Conservation (phyloP, 2,888 invertebrate species). For the Ophion obscuratus region DNA sequence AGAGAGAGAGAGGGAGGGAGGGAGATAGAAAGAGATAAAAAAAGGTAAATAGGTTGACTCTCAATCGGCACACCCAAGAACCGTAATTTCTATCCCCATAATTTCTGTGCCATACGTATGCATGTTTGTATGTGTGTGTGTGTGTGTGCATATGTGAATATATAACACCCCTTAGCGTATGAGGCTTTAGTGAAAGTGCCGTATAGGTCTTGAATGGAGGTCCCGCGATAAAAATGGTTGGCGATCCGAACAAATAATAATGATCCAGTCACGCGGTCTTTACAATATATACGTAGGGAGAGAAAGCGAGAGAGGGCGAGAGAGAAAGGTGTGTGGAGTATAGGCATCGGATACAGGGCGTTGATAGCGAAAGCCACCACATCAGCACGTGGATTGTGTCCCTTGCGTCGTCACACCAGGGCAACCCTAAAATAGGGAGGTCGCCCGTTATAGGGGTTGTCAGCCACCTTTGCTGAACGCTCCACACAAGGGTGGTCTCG, state of each 20-base stretch:
- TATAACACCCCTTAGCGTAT: neutral
- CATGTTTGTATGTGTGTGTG: neutral
- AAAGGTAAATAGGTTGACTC: constrained; percentile 25
- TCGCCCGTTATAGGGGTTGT: constrained; percentile 58
- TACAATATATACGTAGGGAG: constrained; percentile 24
- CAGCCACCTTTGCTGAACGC: constrained; percentile 57
- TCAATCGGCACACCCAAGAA: constrained; percentile 12
- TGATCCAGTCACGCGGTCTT: constrained; percentile 58
- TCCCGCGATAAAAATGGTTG: constrained; percentile 50
- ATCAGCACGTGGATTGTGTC: constrained; percentile 56
- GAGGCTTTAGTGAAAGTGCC: constrained; percentile 37
- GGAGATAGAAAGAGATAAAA: too few species aligned
- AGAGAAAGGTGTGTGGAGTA: neutral
- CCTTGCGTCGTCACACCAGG: constrained; percentile 22
- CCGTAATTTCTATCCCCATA: constrained; percentile 42
- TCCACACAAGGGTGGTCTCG: constrained; percentile 56
- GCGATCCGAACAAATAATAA: constrained; percentile 61
- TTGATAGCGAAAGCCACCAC: constrained; percentile 62
- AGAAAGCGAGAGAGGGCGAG: neutral
- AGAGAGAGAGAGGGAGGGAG: too few species aligned
- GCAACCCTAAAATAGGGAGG: constrained; percentile 58
- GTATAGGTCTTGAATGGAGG: constrained; percentile 39
- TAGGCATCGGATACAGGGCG: constrained; percentile 66
- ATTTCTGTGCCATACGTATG: constrained; percentile 11
- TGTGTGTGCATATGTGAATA: too few species aligned